Evolutionary conservation across 2,113 vertebrate species (phyloP).

Genomic region (Gnathonemus longibarbis): DNA sequence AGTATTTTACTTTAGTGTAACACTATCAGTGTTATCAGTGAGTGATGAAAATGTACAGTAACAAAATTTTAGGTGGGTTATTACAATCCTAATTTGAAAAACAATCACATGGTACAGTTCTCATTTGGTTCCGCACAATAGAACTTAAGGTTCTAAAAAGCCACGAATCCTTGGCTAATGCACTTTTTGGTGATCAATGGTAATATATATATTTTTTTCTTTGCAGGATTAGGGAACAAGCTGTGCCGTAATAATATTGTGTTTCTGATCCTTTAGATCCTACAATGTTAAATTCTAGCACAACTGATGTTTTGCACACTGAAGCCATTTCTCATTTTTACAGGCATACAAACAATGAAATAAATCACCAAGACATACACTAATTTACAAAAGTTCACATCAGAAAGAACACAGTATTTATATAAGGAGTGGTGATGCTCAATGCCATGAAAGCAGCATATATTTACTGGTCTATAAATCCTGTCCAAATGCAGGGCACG

Average conservation of each 20-base stretch:
- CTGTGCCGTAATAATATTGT: not conserved
- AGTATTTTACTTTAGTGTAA: not conserved
- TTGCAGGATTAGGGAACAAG: not conserved
- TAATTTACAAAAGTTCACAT: not conserved
- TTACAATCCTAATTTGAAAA: not conserved
- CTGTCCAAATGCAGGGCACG: not conserved
- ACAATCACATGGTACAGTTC: not conserved
- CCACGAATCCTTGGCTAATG: not conserved
- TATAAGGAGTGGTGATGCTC: not conserved
- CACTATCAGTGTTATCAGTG: not conserved
- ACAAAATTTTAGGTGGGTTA: not conserved
- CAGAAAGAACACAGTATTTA: not conserved
- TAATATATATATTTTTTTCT: not conserved
- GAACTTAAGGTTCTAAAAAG: not conserved
- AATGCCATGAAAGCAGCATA: not conserved
- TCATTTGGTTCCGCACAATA: not conserved
- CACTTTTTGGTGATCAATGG: not conserved
- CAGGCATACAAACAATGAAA: not conserved
- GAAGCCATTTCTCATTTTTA: not conserved
- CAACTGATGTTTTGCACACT: not conserved
- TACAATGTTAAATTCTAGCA: not conserved
- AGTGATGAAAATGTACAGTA: not conserved
- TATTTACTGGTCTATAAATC: not conserved
- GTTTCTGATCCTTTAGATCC: not conserved
- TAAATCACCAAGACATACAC: not conserved